Percentiles rank a stretch among this genome's conserved stretches.
Conservation (phyloP, 2,797 vertebrate species). For the Pangasius krempfi region DNA sequence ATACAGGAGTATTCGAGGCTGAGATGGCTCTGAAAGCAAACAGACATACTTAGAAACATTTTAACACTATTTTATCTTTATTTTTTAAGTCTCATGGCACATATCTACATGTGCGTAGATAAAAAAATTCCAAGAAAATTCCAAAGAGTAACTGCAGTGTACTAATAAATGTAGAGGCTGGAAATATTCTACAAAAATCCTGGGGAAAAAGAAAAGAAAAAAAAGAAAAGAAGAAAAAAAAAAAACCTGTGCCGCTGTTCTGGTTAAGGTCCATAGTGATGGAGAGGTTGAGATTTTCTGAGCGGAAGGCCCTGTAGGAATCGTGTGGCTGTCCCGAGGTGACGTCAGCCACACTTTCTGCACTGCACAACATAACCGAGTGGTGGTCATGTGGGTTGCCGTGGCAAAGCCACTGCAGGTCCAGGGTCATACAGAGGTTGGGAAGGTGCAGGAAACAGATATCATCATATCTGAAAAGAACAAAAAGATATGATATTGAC, state of each 20-base stretch:
- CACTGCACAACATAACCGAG: slow-evolving; percentile 86
- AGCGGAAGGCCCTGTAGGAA: slow-evolving; percentile 96
- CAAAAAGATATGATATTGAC: background rate
- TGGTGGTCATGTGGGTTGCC: slow-evolving; percentile 97
- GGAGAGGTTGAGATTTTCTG: slow-evolving; percentile 95
- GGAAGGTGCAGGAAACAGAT: slow-evolving; percentile 96
- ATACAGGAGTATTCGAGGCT: slow-evolving; percentile 92
- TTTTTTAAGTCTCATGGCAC: background rate
- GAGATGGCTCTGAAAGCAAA: slow-evolving; percentile 76
- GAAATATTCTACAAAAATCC: background rate
- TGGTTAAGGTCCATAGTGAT: slow-evolving; percentile 94
- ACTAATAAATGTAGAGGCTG: background rate
- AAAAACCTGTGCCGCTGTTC: slow-evolving; percentile 77
- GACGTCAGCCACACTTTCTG: slow-evolving; percentile 85
- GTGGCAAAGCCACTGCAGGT: slow-evolving; percentile 95
- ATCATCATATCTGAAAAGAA: slow-evolving; percentile 88
- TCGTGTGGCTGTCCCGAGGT: slow-evolving; percentile 91
- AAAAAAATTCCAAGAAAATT: background rate
- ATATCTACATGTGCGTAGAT: too few relatives aligned
- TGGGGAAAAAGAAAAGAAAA: background rate
- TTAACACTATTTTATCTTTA: background rate
- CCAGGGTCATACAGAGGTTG: slow-evolving; percentile 92
- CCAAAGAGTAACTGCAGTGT: background rate
- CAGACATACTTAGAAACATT: background rate
- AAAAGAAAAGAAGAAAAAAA: background rate